Base-by-base conservation (phyloP, 2,797 vertebrate genomes). In the Amazonetta brasiliensis region DNA sequence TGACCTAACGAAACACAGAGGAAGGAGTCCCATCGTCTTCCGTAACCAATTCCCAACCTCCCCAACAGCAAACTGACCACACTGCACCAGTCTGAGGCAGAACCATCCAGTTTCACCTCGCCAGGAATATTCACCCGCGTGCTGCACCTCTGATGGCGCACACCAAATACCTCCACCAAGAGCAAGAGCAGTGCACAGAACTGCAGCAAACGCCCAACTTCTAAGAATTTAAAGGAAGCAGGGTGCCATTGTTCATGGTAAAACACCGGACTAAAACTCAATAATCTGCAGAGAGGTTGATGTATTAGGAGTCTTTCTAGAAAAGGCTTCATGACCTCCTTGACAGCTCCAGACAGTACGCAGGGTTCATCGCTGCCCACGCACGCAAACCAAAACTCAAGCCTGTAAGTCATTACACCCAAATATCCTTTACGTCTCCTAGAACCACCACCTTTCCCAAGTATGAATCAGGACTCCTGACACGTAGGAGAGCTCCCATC, bases 221-320 rank as follows among this genome's bases (percentile, higher is more conserved):
- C 84, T 13, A 71, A 71, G 90, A 74, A 92, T 72, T 84, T 79
- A 63, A 92, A 90, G 84, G 37, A 52, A 75, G 80, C 20, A 33
- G 25, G 2, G 26, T 39, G 55, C 15, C 80, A 58, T 26, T 0
- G 0, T 52, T 80, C 56, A 33, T 48, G 56, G 50, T 26, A 52
- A 63, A 25, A 26, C 43, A 30, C 1, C 9, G 37, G 48, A 39
- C 43, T 67, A 74, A 87, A 46, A 37, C 64, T 80, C 0, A 0
- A 44, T 22, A 50, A 93, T 5, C 5, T 7, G 56, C 64, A 66
- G 50, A 64, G 50, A 92, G 37, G 18, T 56, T 88, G n/a, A 50
- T 84, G 30, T 25, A 59, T 9, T 33, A 41, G 31, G 11, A 64
- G 58, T 7, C 58, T 79, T 67, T 60, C 33, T 59, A 64, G 72